Conservation (phyloP, 2,113 vertebrate genomes). For the Oncorhynchus gorbuscha region DNA sequence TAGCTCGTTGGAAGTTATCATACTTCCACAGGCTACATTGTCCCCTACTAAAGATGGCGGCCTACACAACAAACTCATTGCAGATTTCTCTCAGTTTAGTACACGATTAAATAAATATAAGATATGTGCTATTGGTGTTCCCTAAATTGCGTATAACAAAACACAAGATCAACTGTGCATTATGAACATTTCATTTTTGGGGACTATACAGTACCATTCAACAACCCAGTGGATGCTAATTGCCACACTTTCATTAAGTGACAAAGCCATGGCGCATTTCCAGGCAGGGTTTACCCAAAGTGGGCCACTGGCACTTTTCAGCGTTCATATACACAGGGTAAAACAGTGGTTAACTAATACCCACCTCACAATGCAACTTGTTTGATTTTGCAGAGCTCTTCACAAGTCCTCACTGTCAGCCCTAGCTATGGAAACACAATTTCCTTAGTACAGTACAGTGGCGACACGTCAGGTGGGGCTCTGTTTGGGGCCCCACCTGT, state of each 20-base stretch:
- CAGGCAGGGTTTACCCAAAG: background rate
- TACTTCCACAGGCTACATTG: conserved; percentile 56
- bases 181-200: background rate
- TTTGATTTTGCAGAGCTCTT: background rate
- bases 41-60: conserved; percentile 78
- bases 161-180: background rate
- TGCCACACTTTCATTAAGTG: background rate
- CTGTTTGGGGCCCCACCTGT: background rate
- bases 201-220: no score
- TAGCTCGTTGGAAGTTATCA: conserved; percentile 43
- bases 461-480: background rate
- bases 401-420: no score
- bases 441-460: background rate
- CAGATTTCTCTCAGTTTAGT: background rate
- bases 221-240: background rate
- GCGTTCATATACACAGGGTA: background rate
- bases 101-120: background rate
- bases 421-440: no score
- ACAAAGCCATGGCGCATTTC: background rate
- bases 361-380: background rate
- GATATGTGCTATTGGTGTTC: background rate
- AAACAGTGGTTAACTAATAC: background rate
- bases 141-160: background rate
- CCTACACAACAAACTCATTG: conserved; percentile 15
- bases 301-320: no score